Conservation (phyloP, 1,140 invertebrate genomes). For the Eumaeus atala region DNA sequence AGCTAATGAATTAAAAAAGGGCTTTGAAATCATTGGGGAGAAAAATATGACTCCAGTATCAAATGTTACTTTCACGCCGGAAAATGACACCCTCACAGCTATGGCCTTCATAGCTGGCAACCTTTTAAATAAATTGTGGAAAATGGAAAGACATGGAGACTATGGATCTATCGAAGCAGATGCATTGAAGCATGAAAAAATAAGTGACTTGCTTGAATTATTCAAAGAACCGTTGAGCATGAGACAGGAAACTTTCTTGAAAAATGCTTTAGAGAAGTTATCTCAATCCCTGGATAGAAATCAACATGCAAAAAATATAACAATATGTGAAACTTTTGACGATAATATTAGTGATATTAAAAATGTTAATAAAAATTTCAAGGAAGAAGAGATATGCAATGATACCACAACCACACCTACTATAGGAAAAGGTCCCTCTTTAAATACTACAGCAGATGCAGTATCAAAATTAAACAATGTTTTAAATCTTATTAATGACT, state of each 20-base stretch:
- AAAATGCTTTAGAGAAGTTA: conserved; percentile 52
- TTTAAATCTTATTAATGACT: conserved; percentile 5
- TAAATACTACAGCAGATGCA: not conserved
- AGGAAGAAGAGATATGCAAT: conserved; percentile 15
- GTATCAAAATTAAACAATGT: conserved; percentile 2
- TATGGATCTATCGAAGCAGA: conserved; percentile 46
- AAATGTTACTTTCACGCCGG: conserved; percentile 61
- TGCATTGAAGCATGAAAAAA: conserved; percentile 56
- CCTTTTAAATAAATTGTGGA: conserved; percentile 58
- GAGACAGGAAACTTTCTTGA: conserved; percentile 56
- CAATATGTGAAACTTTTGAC: conserved; percentile 43
- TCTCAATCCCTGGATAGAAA: conserved; percentile 42
- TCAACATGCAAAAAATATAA: conserved; percentile 42
- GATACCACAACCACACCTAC: conserved; percentile 5
- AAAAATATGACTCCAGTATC: conserved; percentile 41
- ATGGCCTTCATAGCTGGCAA: conserved; percentile 64
- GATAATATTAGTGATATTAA: conserved; percentile 10
- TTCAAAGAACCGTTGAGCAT: conserved; percentile 60
- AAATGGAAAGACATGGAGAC: conserved; percentile 48
- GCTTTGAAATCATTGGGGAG: conserved; percentile 51
- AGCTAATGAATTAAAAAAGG: conserved; percentile 53
- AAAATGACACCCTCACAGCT: conserved; percentile 60
- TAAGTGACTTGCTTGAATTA: conserved; percentile 50
- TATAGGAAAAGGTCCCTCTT: conserved; percentile 6
- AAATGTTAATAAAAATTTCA: conserved; percentile 21